Evolutionary conservation across 2,113 vertebrate genomes (phyloP).

Genomic region (Istiophorus platypterus): DNA sequence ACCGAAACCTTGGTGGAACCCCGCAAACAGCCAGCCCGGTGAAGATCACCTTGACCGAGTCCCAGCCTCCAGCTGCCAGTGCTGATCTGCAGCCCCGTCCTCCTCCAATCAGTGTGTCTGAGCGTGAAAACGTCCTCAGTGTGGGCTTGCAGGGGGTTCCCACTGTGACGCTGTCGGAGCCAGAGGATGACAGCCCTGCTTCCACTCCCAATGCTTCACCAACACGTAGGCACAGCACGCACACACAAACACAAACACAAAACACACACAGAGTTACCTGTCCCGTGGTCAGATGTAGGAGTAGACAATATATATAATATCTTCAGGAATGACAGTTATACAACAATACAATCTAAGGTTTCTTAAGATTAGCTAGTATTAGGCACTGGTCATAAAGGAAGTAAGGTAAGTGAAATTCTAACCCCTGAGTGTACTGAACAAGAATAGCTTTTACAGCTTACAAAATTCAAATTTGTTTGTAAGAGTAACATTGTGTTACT

Average conservation of each 20-base stretch:
- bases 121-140: slow-evolving; percentile 87
- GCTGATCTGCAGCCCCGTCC: slow-evolving; percentile 45
- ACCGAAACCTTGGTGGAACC: slow-evolving; percentile 80
- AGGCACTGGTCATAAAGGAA: not conserved
- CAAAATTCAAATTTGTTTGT: not conserved
- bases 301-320: not conserved
- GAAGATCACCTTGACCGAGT: slow-evolving; percentile 91
- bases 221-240: slow-evolving; percentile 83
- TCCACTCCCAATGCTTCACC: slow-evolving; percentile 93
- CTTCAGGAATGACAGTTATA: not conserved
- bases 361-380: not conserved
- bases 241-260: slow-evolving; percentile 11
- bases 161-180: slow-evolving; percentile 93
- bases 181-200: slow-evolving; percentile 94
- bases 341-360: not conserved
- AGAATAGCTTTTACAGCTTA: not conserved
- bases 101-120: slow-evolving; percentile 67
- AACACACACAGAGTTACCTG: slow-evolving; percentile 16
- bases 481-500: not conserved
- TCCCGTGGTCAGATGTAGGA: not conserved
- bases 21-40: slow-evolving; percentile 85
- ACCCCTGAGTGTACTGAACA: not conserved
- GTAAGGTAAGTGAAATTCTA: not conserved
- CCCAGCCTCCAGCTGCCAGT: slow-evolving; percentile 71
- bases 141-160: slow-evolving; percentile 91